Conservation (phyloP, 2,888 invertebrate species). For the Halictus quadricinctus region DNA sequence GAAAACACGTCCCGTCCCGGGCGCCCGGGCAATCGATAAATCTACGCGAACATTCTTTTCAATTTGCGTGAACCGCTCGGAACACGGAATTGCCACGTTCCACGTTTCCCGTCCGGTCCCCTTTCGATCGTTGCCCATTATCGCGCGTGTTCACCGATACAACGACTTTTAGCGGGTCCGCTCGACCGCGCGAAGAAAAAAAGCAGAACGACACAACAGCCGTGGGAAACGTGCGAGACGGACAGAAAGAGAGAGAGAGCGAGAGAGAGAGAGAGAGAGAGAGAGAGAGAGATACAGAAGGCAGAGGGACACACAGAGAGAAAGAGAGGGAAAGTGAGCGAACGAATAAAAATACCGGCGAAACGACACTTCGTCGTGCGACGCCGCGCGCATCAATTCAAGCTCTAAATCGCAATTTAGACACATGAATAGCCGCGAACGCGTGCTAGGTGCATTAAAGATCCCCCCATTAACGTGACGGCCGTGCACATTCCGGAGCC, state of each 20-base stretch:
- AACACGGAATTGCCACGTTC: slow-evolving; percentile 31
- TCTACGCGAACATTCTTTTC: slow-evolving; percentile 36
- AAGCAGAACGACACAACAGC: not conserved
- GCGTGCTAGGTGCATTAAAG: slow-evolving; percentile 48
- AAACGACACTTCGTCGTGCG: not conserved
- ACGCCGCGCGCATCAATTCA: slow-evolving; percentile 29
- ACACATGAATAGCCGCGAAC: slow-evolving; percentile 53
- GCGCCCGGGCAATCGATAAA: slow-evolving; percentile 22
- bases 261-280: not conserved
- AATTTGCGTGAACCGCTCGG: slow-evolving; percentile 22
- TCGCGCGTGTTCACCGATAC: slow-evolving; percentile 20
- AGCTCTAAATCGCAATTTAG: slow-evolving; percentile 62
- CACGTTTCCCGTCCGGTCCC: not conserved
- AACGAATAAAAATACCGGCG: slow-evolving; percentile 34
- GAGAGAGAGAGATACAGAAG: not conserved
- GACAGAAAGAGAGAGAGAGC: not conserved
- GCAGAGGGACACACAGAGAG: not conserved
- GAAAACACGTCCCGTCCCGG: slow-evolving; percentile 9
- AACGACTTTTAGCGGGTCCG: slow-evolving; percentile 27
- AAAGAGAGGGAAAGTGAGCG: not conserved
- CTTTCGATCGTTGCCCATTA: slow-evolving; percentile 25
- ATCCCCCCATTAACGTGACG: slow-evolving; percentile 41
- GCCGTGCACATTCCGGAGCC: slow-evolving; percentile 43
- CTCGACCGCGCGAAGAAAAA: not conserved
- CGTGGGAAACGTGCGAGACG: not conserved